These are phyloP conservation scores for Panthera tigris DNA, from an alignment of 2,113 vertebrate genomes.

Conservation along the genomic window DNA sequence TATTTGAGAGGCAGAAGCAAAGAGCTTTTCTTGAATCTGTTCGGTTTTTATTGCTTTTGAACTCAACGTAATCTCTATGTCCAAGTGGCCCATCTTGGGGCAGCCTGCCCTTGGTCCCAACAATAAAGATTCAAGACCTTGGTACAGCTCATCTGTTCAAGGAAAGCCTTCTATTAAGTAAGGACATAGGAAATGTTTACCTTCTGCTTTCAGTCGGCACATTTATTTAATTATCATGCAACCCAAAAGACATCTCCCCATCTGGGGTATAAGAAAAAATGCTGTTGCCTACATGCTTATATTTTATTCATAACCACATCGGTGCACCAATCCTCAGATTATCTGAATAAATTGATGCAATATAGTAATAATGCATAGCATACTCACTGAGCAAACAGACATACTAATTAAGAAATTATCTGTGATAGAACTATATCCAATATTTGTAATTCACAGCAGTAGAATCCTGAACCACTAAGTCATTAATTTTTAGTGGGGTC, in stretches of 20 bases:
- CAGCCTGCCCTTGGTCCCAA: neutral
- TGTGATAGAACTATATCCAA: neutral
- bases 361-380: neutral
- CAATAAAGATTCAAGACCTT: neutral
- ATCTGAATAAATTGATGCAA: neutral
- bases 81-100: neutral
- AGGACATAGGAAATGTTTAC: neutral
- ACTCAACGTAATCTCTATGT: neutral
- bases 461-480: neutral
- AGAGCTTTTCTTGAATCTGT: neutral
- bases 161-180: neutral
- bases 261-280: neutral
- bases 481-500: neutral
- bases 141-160: neutral
- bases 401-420: neutral
- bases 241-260: neutral
- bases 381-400: neutral
- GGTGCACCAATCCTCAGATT: neutral
- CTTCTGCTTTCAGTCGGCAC: neutral
- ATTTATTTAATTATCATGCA: neutral
- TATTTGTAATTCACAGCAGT: neutral
- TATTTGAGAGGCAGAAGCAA: neutral
- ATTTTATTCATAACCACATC: neutral
- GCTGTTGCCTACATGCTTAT: neutral
- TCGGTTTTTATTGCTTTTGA: neutral